Conservation (phyloP, 2,113 vertebrate species). For the Oreocharis arfaki region DNA sequence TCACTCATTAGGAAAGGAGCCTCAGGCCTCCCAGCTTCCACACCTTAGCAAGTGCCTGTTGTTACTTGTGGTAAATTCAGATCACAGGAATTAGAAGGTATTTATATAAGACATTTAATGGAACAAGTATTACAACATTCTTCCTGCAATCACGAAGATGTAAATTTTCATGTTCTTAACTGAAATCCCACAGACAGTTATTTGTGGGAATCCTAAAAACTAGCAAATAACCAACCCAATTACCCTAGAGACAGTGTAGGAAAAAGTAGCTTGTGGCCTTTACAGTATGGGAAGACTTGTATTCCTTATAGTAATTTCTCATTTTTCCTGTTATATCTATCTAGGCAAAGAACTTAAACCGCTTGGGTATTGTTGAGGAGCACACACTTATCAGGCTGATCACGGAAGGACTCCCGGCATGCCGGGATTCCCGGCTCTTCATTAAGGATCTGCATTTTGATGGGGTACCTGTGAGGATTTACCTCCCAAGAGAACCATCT, state of each 20-base stretch:
- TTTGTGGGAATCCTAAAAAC: background rate
- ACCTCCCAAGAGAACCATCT: slow-evolving; percentile 54
- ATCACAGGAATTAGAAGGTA: background rate
- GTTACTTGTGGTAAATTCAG: background rate
- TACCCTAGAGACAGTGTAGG: background rate
- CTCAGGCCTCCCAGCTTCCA: background rate
- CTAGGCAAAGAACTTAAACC: slow-evolving; percentile 68
- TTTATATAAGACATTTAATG: background rate
- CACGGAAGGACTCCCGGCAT: background rate
- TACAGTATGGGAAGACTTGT: background rate
- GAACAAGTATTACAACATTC: background rate
- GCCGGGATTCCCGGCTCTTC: background rate
- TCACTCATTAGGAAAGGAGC: background rate
- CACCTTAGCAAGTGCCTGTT: background rate
- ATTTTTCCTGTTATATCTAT: background rate
- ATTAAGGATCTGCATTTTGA: slow-evolving; percentile 69
- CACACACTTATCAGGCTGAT: slow-evolving; percentile 49
- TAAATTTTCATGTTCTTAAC: background rate
- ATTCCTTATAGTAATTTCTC: background rate
- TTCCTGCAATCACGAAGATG: background rate
- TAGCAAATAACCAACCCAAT: background rate
- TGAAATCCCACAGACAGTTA: background rate
- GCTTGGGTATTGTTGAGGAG: slow-evolving; percentile 64
- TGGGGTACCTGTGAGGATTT: slow-evolving; percentile 71
- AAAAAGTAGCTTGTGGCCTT: background rate